Evolutionary conservation across 2,797 vertebrate species (phyloP).

Genomic region (Synanceia verrucosa): DNA sequence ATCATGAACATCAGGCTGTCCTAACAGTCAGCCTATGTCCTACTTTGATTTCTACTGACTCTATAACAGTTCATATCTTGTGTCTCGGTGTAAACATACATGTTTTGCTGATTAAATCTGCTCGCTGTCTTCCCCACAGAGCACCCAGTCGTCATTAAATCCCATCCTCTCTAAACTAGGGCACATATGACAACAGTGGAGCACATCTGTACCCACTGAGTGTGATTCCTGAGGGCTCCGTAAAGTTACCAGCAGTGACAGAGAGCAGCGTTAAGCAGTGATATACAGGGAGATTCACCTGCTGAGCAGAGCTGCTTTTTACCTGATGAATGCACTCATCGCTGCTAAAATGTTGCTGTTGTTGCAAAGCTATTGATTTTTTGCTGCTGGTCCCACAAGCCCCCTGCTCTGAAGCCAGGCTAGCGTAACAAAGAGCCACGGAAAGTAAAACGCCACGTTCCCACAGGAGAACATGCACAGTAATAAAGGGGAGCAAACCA

Average conservation of each 20-base stretch:
- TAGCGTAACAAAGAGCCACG: slow-evolving; percentile 47
- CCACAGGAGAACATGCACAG: slow-evolving; percentile 37
- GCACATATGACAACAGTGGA: slow-evolving; percentile 21
- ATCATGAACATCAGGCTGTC: too few relatives aligned
- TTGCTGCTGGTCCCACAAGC: slow-evolving; percentile 44
- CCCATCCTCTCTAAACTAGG: slow-evolving; percentile 23
- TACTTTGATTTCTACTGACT: too few relatives aligned
- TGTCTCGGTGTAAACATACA: background rate
- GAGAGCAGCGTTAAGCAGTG: slow-evolving; percentile 18
- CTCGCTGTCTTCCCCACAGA: slow-evolving; percentile 4
- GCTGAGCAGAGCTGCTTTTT: slow-evolving; percentile 35
- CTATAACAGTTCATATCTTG: too few relatives aligned
- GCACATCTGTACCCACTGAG: slow-evolving; percentile 13
- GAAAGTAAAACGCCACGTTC: slow-evolving; percentile 36
- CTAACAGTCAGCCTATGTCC: too few relatives aligned
- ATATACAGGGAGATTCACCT: slow-evolving; percentile 26
- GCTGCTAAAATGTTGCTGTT: slow-evolving; percentile 56
- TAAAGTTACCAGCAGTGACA: slow-evolving; percentile 16
- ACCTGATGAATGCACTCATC: slow-evolving; percentile 70
- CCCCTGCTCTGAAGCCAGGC: slow-evolving; percentile 54
- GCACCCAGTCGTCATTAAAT: slow-evolving; percentile 29
- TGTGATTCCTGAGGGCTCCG: slow-evolving; percentile 36
- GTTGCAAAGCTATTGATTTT: slow-evolving; percentile 67
- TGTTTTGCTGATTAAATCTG: background rate
- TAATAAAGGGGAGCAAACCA: slow-evolving; percentile 35